These are phyloP conservation scores for Sminthurides bifidus DNA, from an alignment of 1,140 invertebrate species.

Conservation along the genomic window DNA sequence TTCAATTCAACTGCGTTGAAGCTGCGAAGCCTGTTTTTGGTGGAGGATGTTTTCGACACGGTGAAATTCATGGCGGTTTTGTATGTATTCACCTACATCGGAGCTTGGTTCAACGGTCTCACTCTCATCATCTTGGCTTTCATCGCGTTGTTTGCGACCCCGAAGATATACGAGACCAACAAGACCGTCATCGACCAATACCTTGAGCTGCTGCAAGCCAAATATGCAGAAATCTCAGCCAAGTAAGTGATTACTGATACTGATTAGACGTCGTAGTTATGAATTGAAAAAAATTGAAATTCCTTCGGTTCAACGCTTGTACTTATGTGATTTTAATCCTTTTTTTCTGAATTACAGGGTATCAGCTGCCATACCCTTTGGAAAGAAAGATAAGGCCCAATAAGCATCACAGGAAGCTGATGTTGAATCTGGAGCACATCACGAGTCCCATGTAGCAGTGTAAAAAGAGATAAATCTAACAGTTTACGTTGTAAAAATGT, in stretches of 20 bases:
- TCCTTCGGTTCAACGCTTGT: no score
- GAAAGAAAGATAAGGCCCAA: constrained; percentile 74
- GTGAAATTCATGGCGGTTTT: constrained; percentile 67
- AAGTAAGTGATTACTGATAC: constrained; percentile 52
- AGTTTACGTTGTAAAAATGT: no score
- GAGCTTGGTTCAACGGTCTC: constrained; percentile 96
- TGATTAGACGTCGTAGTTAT: background rate
- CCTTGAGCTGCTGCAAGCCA: constrained; percentile 69
- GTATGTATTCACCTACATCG: constrained; percentile 91
- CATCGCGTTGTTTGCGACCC: constrained; percentile 84
- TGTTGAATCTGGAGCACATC: no score
- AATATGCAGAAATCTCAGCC: constrained; percentile 75
- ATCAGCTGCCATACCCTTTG: constrained; percentile 77
- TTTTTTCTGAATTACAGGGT: constrained; percentile 55
- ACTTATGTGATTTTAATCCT: constrained; percentile 14
- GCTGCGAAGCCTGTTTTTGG: constrained; percentile 82
- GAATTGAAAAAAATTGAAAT: no score
- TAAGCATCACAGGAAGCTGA: no score
- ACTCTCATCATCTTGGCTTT: constrained; percentile 91
- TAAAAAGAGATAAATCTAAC: no score
- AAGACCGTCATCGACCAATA: constrained; percentile 92
- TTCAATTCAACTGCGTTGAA: constrained; percentile 65
- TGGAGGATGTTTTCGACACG: constrained; percentile 92
- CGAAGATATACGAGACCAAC: constrained; percentile 96
- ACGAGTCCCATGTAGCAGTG: no score